A percentile compares a stretch with the other conserved stretches of the same genome.
Evolutionary conservation across 2,797 vertebrate genomes (phyloP).

Genomic region (Poecilia wingei): DNA sequence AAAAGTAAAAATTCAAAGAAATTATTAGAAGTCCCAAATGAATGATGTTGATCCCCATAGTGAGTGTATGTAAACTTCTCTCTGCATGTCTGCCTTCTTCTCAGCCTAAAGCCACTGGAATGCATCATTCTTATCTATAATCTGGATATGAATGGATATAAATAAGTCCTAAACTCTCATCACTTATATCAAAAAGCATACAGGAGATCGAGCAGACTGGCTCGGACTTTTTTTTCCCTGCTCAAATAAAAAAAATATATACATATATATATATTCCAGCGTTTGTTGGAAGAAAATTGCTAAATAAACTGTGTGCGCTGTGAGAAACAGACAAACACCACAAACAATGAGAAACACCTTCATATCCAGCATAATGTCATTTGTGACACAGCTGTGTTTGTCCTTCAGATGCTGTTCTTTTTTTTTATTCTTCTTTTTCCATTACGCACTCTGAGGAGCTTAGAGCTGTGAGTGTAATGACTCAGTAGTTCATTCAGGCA

Average conservation of each 20-base stretch:
- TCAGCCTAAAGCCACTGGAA: not conserved
- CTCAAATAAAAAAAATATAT: not conserved
- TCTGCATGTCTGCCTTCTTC: not conserved
- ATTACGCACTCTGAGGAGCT: slow-evolving; percentile 10
- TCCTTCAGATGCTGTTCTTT: slow-evolving; percentile 28
- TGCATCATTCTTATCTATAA: not conserved
- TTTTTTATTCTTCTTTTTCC: not conserved
- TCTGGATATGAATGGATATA: not conserved
- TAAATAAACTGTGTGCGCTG: slow-evolving; percentile 7
- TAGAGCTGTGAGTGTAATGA: slow-evolving; percentile 12
- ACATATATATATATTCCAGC: slow-evolving; percentile 9
- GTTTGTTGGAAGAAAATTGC: slow-evolving; percentile 26
- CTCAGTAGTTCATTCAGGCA: slow-evolving; percentile 37
- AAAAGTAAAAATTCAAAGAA: not conserved
- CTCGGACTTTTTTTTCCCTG: not conserved
- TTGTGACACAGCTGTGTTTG: slow-evolving; percentile 43
- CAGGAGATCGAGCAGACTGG: not conserved
- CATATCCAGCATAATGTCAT: slow-evolving; percentile 17
- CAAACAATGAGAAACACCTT: slow-evolving; percentile 15
- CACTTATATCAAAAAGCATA: not conserved
- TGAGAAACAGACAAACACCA: slow-evolving; percentile 29
- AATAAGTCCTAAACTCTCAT: not conserved
- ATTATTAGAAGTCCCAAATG: not conserved
- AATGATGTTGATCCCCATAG: not conserved
- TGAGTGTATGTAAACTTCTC: not conserved